These are phyloP conservation scores for Euproctis similis DNA, from an alignment of 2,888 invertebrate species.

Conservation along the genomic window DNA sequence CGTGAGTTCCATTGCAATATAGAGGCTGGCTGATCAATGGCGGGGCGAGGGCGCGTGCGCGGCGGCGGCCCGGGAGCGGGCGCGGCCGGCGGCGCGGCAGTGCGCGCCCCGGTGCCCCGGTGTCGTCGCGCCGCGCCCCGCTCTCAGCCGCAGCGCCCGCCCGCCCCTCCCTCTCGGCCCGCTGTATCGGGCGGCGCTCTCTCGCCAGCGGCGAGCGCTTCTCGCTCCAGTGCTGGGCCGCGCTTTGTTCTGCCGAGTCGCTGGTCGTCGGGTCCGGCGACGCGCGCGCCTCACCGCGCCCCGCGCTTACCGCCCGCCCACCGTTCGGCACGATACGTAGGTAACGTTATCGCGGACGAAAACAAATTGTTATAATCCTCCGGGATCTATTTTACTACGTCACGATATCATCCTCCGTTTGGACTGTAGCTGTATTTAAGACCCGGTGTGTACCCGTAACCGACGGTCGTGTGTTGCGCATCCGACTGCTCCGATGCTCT, in stretches of 20 bases:
- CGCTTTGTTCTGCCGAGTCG: slow-evolving; percentile 39
- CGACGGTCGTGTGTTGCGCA: slow-evolving; percentile 62
- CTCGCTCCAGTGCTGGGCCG: slow-evolving; percentile 31
- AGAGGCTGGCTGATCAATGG: slow-evolving; percentile 69
- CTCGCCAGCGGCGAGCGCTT: slow-evolving; percentile 11
- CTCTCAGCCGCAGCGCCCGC: slow-evolving; percentile 52
- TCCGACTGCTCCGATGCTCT: slow-evolving; percentile 68
- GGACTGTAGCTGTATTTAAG: slow-evolving; percentile 36
- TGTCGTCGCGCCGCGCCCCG: slow-evolving; percentile 63
- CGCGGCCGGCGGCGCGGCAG: slow-evolving; percentile 42
- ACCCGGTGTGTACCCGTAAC: slow-evolving; percentile 38
- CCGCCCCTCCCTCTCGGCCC: slow-evolving; percentile 41
- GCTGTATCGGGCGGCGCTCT: slow-evolving; percentile 34
- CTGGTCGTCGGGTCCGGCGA: slow-evolving; percentile 31
- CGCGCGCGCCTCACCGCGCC: slow-evolving; percentile 25
- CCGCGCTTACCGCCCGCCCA: slow-evolving; percentile 27
- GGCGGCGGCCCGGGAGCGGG: slow-evolving; percentile 24
- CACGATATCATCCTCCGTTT: slow-evolving; percentile 27
- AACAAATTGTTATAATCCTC: slow-evolving; percentile 37
- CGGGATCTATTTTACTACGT: slow-evolving; percentile 31
- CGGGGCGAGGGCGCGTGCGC: slow-evolving; percentile 24
- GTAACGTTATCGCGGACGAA: slow-evolving; percentile 47
- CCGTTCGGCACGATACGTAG: slow-evolving; percentile 52
- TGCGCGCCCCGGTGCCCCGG: slow-evolving; percentile 63
- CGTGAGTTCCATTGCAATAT: slow-evolving; percentile 72